Evolutionary conservation across 2,113 vertebrate genomes (phyloP).

Genomic region (Dipodomys ordii): DNA sequence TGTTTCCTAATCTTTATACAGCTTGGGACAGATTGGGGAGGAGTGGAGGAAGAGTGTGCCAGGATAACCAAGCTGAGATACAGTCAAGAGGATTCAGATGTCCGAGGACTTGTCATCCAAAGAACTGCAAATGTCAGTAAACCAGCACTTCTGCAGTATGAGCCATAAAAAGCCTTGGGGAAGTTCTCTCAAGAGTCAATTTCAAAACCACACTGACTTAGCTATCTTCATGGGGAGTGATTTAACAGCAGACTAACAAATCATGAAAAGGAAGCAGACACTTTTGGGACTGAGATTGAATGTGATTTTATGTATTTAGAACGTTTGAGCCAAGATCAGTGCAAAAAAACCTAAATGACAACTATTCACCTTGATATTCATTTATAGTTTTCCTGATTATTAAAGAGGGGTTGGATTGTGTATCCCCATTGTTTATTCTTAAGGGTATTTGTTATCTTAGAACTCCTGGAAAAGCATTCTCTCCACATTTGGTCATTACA

Average conservation of each 20-base stretch:
- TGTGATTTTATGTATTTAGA: background rate
- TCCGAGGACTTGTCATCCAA: background rate
- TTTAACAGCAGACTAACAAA: background rate
- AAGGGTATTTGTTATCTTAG: background rate
- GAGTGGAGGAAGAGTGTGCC: background rate
- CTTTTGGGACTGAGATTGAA: background rate
- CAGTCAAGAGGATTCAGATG: background rate
- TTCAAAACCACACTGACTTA: background rate
- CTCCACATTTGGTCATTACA: background rate
- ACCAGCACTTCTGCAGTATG: background rate
- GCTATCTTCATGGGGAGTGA: background rate
- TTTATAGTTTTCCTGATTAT: background rate
- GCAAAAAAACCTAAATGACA: constrained; percentile 1
- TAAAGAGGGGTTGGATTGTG: background rate
- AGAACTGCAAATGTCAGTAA: background rate
- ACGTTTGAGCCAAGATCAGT: background rate
- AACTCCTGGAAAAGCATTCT: constrained; percentile 28
- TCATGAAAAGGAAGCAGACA: background rate
- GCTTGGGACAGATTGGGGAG: background rate
- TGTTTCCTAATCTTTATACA: background rate
- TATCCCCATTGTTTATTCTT: background rate
- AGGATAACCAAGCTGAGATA: background rate
- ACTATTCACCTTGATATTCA: background rate
- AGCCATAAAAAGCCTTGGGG: background rate
- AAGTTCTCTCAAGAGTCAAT: background rate